Evolutionary conservation across 2,797 vertebrate genomes (phyloP).

Genomic region (Momotus momota): DNA sequence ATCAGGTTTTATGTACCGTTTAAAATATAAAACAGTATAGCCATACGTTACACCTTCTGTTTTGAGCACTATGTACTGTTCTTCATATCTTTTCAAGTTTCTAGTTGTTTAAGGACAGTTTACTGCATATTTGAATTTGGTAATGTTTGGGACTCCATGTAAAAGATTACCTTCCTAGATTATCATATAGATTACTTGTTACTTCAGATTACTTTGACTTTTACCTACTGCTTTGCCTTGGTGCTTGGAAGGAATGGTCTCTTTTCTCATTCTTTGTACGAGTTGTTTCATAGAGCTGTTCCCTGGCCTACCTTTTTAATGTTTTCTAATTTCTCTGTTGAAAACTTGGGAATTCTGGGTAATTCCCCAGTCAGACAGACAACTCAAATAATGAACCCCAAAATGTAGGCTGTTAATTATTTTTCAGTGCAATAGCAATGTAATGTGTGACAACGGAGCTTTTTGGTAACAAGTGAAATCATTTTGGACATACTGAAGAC

Average conservation of each 20-base stretch:
- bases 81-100: not conserved
- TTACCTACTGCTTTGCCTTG: conserved; percentile 34
- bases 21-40: not conserved
- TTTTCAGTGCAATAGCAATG: conserved; percentile 62
- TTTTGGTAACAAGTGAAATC: conserved; percentile 66
- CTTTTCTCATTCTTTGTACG: conserved; percentile 66
- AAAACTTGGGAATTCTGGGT: conserved; percentile 77
- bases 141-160: not conserved
- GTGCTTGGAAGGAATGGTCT: conserved; percentile 40
- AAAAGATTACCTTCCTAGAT: conserved; percentile 1
- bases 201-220: conserved; percentile 32
- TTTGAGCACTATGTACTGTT: not conserved
- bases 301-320: conserved; percentile 75
- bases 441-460: conserved; percentile 69
- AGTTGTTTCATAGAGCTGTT: conserved; percentile 73
- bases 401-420: conserved; percentile 77
- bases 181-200: conserved; percentile 9
- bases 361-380: conserved; percentile 78
- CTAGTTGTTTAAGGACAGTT: not conserved
- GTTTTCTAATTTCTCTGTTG: conserved; percentile 74
- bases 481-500: conserved; percentile 60
- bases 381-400: conserved; percentile 72
- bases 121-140: not conserved
- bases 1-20: not conserved
- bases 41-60: not conserved